These are phyloP conservation scores for Ptychoptera albimana DNA, from an alignment of 2,888 invertebrate genomes.

Conservation along the genomic window DNA sequence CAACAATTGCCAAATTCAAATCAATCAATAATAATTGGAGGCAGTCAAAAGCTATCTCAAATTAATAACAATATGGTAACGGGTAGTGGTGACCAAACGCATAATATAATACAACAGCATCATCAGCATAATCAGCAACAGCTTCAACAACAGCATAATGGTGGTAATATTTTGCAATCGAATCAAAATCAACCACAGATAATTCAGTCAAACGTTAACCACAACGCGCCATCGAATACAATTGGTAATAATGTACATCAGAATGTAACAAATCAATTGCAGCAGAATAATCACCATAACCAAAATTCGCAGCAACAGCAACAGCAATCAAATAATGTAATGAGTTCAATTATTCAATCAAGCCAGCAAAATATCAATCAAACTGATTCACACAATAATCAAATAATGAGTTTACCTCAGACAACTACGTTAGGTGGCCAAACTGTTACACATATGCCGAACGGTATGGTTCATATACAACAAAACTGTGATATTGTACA, in stretches of 20 bases:
- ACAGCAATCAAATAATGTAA: conserved; percentile 8
- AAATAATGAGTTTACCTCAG: background rate
- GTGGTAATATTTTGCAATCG: background rate
- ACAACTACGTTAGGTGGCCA: conserved; percentile 17
- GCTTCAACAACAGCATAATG: conserved; percentile 3
- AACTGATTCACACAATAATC: background rate
- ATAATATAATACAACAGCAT: background rate
- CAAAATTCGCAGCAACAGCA: conserved; percentile 2
- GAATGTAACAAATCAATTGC: background rate
- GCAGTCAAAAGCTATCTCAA: no score
- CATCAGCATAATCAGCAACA: conserved; percentile 5
- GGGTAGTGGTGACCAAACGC: no score
- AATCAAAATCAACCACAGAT: background rate
- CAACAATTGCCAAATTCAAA: background rate
- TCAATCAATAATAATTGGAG: no score
- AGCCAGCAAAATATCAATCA: conserved; percentile 2
- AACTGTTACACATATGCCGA: conserved; percentile 17
- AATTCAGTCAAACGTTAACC: conserved; percentile 7
- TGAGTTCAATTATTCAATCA: background rate
- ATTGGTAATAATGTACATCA: conserved; percentile 2
- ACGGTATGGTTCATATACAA: conserved; percentile 18
- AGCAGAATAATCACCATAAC: conserved; percentile 1
- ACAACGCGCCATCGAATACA: conserved; percentile 3
- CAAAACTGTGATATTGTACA: conserved; percentile 16
- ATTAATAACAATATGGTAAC: no score